Percentiles rank a stretch among this genome's conserved stretches.
phyloP scores from a whole-genome alignment of 2,797 vertebrate genomes.

The Scolopax rusticola region DNA sequence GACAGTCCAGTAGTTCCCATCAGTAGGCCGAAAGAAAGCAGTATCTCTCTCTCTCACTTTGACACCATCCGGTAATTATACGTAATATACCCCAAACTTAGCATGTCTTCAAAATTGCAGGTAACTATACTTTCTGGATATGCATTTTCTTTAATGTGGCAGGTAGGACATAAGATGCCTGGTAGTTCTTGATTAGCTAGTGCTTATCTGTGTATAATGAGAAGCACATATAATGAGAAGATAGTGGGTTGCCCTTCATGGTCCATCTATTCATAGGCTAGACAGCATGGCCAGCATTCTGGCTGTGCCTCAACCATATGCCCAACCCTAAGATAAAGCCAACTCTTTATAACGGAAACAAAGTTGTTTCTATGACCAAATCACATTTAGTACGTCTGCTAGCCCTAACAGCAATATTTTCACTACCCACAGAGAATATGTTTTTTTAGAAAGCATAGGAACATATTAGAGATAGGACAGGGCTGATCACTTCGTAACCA shows the following conservation, averaged over 20 bases:
- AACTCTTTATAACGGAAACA: neutral
- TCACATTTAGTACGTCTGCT: neutral
- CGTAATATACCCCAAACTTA: neutral
- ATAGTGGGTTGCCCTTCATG: neutral
- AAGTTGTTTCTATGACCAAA: neutral
- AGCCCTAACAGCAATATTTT: neutral
- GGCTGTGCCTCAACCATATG: neutral
- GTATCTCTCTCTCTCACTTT: neutral
- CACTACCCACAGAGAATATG: neutral
- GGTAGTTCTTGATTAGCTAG: neutral
- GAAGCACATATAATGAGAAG: neutral
- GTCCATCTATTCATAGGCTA: neutral
- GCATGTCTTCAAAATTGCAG: neutral
- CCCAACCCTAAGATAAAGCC: neutral
- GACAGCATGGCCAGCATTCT: neutral
- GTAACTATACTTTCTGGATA: neutral
- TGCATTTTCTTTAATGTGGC: neutral
- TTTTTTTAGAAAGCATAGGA: neutral
- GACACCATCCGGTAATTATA: neutral
- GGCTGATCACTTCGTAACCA: neutral
- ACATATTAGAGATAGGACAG: neutral
- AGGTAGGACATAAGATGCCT: neutral
- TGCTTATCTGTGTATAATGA: neutral
- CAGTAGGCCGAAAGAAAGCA: neutral
- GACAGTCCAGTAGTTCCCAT: neutral